Evolutionary conservation across 2,797 vertebrate species (phyloP), one percentile per base, ranked within the genome.

Genomic region (Loris lydekkerianus): DNA sequence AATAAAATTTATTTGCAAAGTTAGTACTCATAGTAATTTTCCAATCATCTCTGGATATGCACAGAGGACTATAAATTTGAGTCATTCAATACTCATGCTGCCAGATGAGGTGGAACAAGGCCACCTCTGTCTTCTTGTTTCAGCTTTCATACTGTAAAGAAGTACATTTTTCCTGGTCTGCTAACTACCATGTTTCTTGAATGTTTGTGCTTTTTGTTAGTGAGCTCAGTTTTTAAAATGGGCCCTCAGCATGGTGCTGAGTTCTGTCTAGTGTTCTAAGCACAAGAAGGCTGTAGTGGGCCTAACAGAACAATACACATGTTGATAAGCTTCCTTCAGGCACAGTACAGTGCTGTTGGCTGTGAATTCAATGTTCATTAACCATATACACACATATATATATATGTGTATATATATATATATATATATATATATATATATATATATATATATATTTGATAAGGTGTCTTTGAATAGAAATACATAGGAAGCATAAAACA

Each of bases 381-480:
- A 63, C 86, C 40, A 53, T 53, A 49, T 15, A 53, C 49, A 53
- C 14, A 53, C 14, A 53, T 13, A 49, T 14, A 15, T 49, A 49
- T 14, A 3, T 49, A 2, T 11, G 9, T 49, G 10, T 14, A 49
- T 49, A 49, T 14, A 49, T 14, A 49, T 14, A 53, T 46, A 46
- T 63, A 53, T 61, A 58, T 83, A 43, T 61, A 13, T 49, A 11
- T 49, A 10, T 49, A 13, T 14, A 49, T 14, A 13, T 15, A 53
- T 53, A 49, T 14, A 49, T 53, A 53, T 46, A 46, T 63, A 53
- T 61, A 58, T 83, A 43, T 61, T 87, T 61, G 82, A 69, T 40
- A 63, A 46, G 21, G 60, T 85, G 14, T 88, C 70, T 60, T 87
- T 90, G 90, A 80, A 80, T 72, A 84, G 73, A 75, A 92, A 88